Evolutionary conservation across 2,113 vertebrate species (phyloP).

Genomic region (Charina bottae): DNA sequence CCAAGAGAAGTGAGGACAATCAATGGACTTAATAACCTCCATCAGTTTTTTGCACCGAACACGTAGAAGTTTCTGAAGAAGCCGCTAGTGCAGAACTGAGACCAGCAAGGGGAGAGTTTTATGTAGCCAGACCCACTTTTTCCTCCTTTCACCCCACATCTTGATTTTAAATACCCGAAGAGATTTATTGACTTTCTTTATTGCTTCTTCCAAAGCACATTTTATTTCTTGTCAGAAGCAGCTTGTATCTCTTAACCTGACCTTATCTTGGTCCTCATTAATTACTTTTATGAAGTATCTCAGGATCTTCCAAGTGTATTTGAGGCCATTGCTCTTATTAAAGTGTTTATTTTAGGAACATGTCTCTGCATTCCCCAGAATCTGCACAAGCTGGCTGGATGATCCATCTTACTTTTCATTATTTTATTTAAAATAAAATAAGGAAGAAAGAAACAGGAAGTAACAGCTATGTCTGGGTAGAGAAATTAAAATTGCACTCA

Average conservation of each 20-base stretch:
- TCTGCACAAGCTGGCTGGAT: conserved; percentile 24
- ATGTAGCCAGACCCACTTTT: neutral
- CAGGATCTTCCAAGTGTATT: conserved; percentile 49
- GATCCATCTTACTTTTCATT: conserved; percentile 21
- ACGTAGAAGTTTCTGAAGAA: neutral
- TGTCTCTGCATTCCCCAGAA: conserved; percentile 45
- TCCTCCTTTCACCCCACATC: neutral
- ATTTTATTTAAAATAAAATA: conserved; percentile 28
- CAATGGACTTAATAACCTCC: neutral
- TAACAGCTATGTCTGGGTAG: neutral
- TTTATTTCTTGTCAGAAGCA: conserved; percentile 54
- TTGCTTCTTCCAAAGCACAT: conserved; percentile 9
- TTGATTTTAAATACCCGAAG: neutral
- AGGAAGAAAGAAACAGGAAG: neutral
- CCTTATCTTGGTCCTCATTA: conserved; percentile 51
- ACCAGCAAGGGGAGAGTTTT: too few species aligned
- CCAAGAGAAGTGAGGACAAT: neutral
- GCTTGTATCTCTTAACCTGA: conserved; percentile 59
- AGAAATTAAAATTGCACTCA: conserved; percentile 18
- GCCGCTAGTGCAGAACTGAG: too few species aligned
- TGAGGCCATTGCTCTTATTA: conserved; percentile 50
- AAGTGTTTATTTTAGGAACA: conserved; percentile 53
- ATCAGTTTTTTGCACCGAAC: neutral
- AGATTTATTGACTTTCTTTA: neutral
- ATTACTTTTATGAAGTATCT: conserved; percentile 65